Evolutionary conservation across 2,888 invertebrate genomes (phyloP).

Genomic region (Tricholauxania praeusta): DNA sequence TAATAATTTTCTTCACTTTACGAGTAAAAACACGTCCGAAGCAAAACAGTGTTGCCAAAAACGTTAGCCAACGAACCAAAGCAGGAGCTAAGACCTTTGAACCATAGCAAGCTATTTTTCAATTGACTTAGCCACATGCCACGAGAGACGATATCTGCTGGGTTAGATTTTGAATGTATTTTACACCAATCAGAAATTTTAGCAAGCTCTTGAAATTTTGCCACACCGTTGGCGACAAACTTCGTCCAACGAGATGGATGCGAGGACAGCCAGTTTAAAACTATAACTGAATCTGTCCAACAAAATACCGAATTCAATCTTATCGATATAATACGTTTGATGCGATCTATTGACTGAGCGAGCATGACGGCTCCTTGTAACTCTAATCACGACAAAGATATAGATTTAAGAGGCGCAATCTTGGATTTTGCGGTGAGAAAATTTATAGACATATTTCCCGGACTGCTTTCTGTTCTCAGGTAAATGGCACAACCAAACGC

Average conservation of each 20-base stretch:
- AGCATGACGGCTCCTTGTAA: conserved; percentile 35
- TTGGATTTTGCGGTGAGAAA: conserved; percentile 34
- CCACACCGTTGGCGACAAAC: conserved; percentile 40
- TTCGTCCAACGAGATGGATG: conserved; percentile 38
- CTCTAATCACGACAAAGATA: conserved; percentile 39
- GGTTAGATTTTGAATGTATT: conserved; percentile 32
- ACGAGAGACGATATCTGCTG: too few species aligned
- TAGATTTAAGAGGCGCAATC: conserved; percentile 31
- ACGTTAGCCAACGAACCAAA: too few species aligned
- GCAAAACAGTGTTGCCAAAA: too few species aligned
- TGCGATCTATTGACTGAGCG: conserved; percentile 35
- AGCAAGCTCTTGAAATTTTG: conserved; percentile 36
- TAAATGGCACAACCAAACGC: conserved; percentile 38
- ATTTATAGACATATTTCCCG: conserved; percentile 23
- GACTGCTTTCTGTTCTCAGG: conserved; percentile 14
- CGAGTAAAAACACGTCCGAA: too few species aligned
- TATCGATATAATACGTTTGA: conserved; percentile 11
- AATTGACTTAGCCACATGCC: too few species aligned
- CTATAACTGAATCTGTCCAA: conserved; percentile 41
- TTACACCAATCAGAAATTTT: conserved; percentile 34
- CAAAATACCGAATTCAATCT: conserved; percentile 15
- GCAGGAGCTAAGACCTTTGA: background rate
- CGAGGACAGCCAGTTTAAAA: too few species aligned
- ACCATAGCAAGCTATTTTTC: too few species aligned
- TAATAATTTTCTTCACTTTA: too few species aligned